Base-by-base conservation (phyloP, 2,888 invertebrate genomes). In the Lathronympha strigana region DNA sequence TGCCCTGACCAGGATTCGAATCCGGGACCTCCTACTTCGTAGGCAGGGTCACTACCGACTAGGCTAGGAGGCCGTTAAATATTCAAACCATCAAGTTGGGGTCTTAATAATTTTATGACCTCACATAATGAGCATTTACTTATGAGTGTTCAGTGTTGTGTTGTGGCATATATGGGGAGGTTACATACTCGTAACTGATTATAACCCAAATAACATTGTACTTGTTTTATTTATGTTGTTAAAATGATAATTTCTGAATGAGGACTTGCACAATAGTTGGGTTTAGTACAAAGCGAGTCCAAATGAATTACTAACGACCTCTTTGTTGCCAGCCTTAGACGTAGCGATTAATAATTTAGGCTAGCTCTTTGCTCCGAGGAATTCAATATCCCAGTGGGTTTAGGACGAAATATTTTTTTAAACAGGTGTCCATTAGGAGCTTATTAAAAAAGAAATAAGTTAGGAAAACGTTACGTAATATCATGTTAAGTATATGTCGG, bases 291-390 rank as follows among this genome's bases (percentile, higher is more conserved):
- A 50, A 50, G 63, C 50, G 62, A 31, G 49, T 17, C 50, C 63
- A 45, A 64, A 58, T 64, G 63, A 64, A 64, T 64, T 51, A 23
- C 58, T 64, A 58, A 64, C 19, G 8, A n/a, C 23, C 62, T 36
- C 62, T 51, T 51, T 64, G 63, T 64, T 51, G 47, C 23, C 57
- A 40, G 63, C 63, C 40, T 58, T 58, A 51, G 63, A 51, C 33
- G 43, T 31, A 62, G 51, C 25, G 13, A 51, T 64, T 58, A 51
- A 64, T 58, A 45, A 64, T 64, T 64, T 64, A 58, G 40, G 23
- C 51, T 58, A 51, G 63, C 58, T 23, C 43, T 50, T 36, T 21
- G 54, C 54, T 23, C 31, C 51, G 51, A 50, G 50, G 31, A 63
- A 57, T 64, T 25, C 50, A 51, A 58, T 64, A 51, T 57, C 38